Conservation (phyloP, 2,113 vertebrate genomes). For the Lasiurus borealis region DNA sequence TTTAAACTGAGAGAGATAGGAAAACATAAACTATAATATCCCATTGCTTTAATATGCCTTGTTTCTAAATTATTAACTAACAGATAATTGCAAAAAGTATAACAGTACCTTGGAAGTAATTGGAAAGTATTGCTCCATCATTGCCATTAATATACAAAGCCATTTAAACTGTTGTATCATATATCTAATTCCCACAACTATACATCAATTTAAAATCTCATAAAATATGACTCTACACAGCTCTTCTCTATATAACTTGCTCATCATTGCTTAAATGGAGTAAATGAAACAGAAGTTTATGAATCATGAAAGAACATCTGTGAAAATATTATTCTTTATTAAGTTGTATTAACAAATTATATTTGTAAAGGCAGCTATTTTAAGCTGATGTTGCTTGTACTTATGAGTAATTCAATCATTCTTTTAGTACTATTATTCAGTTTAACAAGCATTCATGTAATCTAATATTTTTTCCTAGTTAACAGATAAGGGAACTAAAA, state of each 20-base stretch:
- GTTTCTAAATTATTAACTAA: conserved; percentile 23
- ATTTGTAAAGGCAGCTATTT: conserved; percentile 54
- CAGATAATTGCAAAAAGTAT: neutral
- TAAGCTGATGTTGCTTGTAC: neutral
- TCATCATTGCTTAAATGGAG: neutral
- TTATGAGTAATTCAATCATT: conserved; percentile 27
- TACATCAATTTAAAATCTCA: conserved; percentile 30
- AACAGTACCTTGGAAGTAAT: neutral
- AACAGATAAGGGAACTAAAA: conserved; percentile 28
- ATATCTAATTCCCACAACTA: neutral
- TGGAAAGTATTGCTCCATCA: neutral
- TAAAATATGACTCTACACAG: neutral
- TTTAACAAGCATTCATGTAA: neutral
- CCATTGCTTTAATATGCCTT: neutral
- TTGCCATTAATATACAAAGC: neutral
- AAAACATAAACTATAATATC: neutral
- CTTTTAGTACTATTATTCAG: neutral
- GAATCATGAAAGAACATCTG: conserved; percentile 30
- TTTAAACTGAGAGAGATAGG: neutral
- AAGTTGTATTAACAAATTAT: conserved; percentile 39
- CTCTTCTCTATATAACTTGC: conserved; percentile 2
- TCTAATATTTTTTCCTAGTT: conserved; percentile 23
- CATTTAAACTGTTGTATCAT: neutral
- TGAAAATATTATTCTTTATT: conserved; percentile 45
- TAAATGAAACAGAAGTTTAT: conserved; percentile 31